Conservation (phyloP, 2,797 vertebrate genomes). For the Lacerta viridis region DNA sequence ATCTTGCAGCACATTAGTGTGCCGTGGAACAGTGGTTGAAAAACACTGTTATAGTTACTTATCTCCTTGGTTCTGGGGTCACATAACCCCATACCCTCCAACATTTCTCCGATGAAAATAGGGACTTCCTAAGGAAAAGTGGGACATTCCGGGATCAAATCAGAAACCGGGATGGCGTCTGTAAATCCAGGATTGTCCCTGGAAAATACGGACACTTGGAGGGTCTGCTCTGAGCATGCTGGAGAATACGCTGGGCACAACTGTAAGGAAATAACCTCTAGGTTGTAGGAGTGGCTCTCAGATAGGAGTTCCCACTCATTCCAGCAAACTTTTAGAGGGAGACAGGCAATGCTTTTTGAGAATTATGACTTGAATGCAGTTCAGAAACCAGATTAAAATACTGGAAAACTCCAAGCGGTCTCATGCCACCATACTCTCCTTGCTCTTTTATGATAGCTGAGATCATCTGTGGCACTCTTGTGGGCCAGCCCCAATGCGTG, state of each 20-base stretch:
- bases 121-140: no score
- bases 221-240: background rate
- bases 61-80: no score
- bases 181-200: no score
- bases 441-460: slow-evolving; percentile 7
- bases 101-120: no score
- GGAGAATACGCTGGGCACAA: background rate
- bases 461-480: slow-evolving; percentile 10
- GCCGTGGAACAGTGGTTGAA: no score
- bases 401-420: background rate
- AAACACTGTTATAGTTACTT: no score
- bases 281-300: background rate
- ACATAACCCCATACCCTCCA: no score
- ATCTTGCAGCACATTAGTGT: no score
- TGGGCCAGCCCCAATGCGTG: background rate
- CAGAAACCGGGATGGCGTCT: no score
- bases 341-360: background rate
- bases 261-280: background rate
- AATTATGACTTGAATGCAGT: background rate
- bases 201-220: no score
- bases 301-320: no score
- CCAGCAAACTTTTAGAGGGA: background rate
- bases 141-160: no score
- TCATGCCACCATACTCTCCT: background rate
- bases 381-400: background rate